These are phyloP conservation scores for Vulpes lagopus DNA, from an alignment of 2,113 vertebrate species.

Conservation along the genomic window DNA sequence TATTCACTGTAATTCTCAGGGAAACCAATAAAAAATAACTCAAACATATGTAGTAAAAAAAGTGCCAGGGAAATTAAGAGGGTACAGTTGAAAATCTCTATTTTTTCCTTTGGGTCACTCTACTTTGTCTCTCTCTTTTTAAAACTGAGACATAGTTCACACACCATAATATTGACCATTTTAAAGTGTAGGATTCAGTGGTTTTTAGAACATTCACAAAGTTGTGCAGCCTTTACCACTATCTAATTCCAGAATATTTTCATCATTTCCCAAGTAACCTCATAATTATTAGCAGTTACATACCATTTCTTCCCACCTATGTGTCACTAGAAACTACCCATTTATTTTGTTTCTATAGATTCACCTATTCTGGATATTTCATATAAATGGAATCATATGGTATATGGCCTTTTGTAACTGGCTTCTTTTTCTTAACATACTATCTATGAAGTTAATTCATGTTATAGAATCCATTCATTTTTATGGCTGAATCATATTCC, in stretches of 20 bases:
- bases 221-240: neutral
- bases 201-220: neutral
- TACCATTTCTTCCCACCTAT: neutral
- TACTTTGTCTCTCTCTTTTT: neutral
- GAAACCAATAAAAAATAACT: neutral
- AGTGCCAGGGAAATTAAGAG: neutral
- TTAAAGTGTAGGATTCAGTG: neutral
- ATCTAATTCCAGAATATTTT: neutral
- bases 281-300: neutral
- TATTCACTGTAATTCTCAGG: neutral
- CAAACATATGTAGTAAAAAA: neutral
- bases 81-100: neutral
- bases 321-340: neutral
- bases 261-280: neutral
- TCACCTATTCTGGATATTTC: neutral
- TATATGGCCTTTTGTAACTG: neutral
- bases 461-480: neutral
- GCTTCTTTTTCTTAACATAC: neutral
- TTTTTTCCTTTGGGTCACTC: neutral
- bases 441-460: neutral
- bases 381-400: neutral
- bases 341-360: neutral
- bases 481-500: neutral
- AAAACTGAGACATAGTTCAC: neutral
- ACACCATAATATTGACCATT: neutral